phyloP scores from a whole-genome alignment of 2,113 vertebrate genomes.

The Scomber scombrus region DNA sequence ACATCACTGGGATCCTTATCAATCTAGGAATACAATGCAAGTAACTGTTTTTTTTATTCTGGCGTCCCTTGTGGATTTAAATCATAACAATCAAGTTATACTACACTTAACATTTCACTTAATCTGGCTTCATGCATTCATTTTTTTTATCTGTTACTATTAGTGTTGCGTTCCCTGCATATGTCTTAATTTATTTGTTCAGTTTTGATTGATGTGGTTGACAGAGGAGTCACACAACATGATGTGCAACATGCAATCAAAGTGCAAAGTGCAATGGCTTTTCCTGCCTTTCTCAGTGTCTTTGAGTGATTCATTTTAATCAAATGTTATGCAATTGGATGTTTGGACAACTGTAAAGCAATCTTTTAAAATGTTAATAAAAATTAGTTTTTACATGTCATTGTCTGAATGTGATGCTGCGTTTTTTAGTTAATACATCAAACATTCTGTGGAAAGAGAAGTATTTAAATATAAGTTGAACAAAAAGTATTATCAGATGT shows the following conservation, averaged over 20 bases:
- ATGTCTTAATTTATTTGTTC: slow-evolving; percentile 59
- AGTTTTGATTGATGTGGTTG: slow-evolving; percentile 10
- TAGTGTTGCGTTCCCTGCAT: slow-evolving; percentile 9
- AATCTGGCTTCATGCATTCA: neutral
- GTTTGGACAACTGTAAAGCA: neutral
- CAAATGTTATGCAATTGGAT: slow-evolving; percentile 23
- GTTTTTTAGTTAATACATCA: neutral
- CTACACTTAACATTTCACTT: neutral
- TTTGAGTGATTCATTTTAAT: slow-evolving; percentile 22
- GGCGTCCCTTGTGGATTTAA: neutral
- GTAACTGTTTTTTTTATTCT: slow-evolving; percentile 13
- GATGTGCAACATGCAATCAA: slow-evolving; percentile 13
- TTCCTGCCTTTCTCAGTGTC: neutral
- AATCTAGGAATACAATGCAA: slow-evolving; percentile 1
- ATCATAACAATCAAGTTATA: neutral
- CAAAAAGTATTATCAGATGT: neutral
- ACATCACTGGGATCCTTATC: slow-evolving; percentile 18
- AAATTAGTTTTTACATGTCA: neutral
- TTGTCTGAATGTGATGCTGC: neutral
- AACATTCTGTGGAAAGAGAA: neutral
- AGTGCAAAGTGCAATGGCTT: slow-evolving; percentile 30
- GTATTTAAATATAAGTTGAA: neutral
- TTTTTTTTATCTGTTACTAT: slow-evolving; percentile 1
- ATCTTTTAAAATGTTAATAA: slow-evolving; percentile 25
- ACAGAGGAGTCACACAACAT: slow-evolving; percentile 11